Conservation (phyloP, 2,113 vertebrate genomes). For the Hydropotes inermis region DNA sequence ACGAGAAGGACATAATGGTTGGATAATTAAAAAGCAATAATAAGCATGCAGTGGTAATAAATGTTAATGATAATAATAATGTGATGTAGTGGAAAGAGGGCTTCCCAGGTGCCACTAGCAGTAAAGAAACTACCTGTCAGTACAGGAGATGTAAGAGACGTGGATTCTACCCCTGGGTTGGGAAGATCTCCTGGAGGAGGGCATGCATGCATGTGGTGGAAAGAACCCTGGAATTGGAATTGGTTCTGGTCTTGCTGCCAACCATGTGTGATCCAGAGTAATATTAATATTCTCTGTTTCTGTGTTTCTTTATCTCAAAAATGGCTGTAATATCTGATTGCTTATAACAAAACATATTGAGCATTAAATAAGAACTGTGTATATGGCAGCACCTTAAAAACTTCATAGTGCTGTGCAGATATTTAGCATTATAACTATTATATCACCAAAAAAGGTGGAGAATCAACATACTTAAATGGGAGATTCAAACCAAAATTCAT, state of each 20-base stretch:
- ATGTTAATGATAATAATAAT: background rate
- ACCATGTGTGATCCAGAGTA: background rate
- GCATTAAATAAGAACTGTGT: background rate
- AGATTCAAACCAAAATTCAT: constrained; percentile 12
- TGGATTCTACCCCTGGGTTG: background rate
- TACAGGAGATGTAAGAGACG: background rate
- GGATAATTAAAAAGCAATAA: background rate
- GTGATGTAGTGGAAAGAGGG: background rate
- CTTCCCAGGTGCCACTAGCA: background rate
- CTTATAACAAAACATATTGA: background rate
- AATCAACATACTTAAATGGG: background rate
- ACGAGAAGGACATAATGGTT: background rate
- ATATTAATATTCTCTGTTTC: background rate
- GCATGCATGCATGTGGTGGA: background rate
- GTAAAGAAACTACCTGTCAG: background rate
- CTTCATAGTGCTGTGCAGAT: background rate
- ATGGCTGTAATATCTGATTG: background rate
- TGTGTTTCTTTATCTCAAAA: background rate
- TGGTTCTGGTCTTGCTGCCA: background rate
- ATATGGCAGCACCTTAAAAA: background rate
- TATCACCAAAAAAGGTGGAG: background rate
- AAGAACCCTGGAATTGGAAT: background rate
- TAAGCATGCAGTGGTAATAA: background rate
- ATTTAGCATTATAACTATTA: background rate
- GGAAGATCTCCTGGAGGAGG: background rate